These are phyloP conservation scores for Microcebus griseorufus DNA, from an alignment of 2,113 vertebrate species.

Conservation along the genomic window DNA sequence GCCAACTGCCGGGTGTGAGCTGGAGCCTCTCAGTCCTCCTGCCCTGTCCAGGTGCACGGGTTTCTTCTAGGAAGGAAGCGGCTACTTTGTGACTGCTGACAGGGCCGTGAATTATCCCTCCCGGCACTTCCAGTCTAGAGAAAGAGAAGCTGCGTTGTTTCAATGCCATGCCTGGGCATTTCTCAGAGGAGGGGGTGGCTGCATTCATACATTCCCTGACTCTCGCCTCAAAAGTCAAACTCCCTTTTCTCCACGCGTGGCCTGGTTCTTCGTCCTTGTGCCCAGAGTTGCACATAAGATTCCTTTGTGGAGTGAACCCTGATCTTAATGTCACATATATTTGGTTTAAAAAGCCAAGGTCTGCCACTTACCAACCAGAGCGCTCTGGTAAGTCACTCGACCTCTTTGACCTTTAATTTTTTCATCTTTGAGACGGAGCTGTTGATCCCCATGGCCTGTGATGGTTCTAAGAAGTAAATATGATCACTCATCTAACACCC, in stretches of 20 bases:
- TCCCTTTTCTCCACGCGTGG: fast-evolving
- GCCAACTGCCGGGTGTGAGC: fast-evolving
- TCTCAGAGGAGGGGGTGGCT: neutral
- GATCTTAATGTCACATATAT: neutral
- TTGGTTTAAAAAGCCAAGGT: neutral
- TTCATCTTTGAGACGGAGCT: neutral
- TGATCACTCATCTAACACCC: neutral
- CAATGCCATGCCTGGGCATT: neutral
- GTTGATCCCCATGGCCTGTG: neutral
- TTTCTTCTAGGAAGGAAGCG: conserved; percentile 74
- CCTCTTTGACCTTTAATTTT: neutral
- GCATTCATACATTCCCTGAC: neutral
- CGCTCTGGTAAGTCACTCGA: fast-evolving
- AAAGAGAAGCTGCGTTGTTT: neutral
- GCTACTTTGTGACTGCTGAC: conserved; percentile 75
- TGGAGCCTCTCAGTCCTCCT: neutral
- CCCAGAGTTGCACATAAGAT: too few species aligned
- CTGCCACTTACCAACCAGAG: neutral
- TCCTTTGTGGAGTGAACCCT: neutral
- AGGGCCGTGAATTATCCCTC: conserved; percentile 72
- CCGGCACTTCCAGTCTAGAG: conserved; percentile 15
- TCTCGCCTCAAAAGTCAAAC: too few species aligned
- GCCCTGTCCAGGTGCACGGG: conserved; percentile 67
- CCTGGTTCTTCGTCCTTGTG: too few species aligned
- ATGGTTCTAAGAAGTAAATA: neutral